These are phyloP conservation scores for Ennomos quercinarius DNA, from an alignment of 2,888 invertebrate species.

Conservation along the genomic window DNA sequence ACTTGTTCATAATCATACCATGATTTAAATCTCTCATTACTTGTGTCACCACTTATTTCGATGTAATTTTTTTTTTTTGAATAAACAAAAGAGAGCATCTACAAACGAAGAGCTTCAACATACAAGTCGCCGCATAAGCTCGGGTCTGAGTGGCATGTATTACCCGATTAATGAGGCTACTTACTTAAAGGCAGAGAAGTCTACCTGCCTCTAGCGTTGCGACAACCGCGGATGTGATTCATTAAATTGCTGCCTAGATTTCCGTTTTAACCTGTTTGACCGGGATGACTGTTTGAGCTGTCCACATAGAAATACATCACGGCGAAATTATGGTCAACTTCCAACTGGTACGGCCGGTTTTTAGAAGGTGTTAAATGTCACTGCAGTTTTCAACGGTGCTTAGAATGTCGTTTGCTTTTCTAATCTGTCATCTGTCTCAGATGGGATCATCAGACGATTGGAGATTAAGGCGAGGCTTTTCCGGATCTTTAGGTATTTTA, in stretches of 20 bases:
- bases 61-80: background rate
- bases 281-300: conserved; percentile 52
- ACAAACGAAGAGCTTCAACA: conserved; percentile 34
- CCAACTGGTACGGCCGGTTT: conserved; percentile 34
- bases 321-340: conserved; percentile 33
- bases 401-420: conserved; percentile 37
- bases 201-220: conserved; percentile 54
- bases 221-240: conserved; percentile 74
- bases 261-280: conserved; percentile 77
- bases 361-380: conserved; percentile 33
- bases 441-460: conserved; percentile 31
- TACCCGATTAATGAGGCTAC: conserved; percentile 55
- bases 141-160: conserved; percentile 41
- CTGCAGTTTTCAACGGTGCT: conserved; percentile 35
- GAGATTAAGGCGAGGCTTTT: too few species aligned
- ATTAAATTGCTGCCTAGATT: conserved; percentile 75
- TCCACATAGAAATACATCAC: conserved; percentile 47
- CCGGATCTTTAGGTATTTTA: too few species aligned
- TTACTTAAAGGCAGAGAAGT: conserved; percentile 45
- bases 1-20: conserved; percentile 13
- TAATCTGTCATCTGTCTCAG: conserved; percentile 39
- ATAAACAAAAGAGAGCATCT: conserved; percentile 16
- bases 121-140: conserved; percentile 24
- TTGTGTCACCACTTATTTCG: background rate
- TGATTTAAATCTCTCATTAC: conserved; percentile 9